Conservation (phyloP, 1,140 invertebrate species). For the Calycopis cecrops region DNA sequence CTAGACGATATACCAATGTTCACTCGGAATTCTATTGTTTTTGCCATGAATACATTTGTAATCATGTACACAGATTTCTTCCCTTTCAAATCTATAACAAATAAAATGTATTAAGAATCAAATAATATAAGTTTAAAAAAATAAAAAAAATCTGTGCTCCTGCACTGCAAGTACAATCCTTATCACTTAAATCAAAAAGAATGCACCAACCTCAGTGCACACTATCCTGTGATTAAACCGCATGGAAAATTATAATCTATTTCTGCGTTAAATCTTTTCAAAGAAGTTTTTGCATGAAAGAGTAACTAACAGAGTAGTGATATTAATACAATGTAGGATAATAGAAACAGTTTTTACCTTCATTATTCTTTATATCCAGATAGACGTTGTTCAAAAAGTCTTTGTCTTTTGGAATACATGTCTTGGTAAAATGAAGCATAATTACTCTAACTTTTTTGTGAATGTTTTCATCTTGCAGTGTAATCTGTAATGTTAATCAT, state of each 20-base stretch:
- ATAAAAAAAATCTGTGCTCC: too few relatives aligned
- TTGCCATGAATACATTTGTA: conserved; percentile 67
- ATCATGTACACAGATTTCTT: conserved; percentile 71
- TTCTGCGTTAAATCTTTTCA: too few relatives aligned
- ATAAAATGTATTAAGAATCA: conserved; percentile 22
- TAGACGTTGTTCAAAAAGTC: conserved; percentile 63
- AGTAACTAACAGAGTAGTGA: too few relatives aligned
- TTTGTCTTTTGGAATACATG: conserved; percentile 50
- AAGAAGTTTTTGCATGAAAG: too few relatives aligned
- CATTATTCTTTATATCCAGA: conserved; percentile 56
- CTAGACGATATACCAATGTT: conserved; percentile 63
- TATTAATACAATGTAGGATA: too few relatives aligned
- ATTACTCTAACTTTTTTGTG: conserved; percentile 74
- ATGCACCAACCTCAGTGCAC: too few relatives aligned
- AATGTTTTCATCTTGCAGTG: conserved; percentile 69
- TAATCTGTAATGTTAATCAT: conserved; percentile 52
- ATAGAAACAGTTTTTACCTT: conserved; percentile 34
- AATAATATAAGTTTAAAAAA: not conserved
- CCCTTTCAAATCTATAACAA: conserved; percentile 55
- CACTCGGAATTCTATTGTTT: conserved; percentile 71
- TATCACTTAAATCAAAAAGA: too few relatives aligned
- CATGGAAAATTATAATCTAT: too few relatives aligned
- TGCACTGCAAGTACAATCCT: too few relatives aligned
- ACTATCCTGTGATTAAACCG: too few relatives aligned
- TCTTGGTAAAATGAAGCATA: conserved; percentile 62